A percentile compares a stretch with the other conserved stretches of the same genome.
Evolutionary conservation across 2,113 vertebrate species (phyloP).

Genomic region (Eudyptes chrysolophus): DNA sequence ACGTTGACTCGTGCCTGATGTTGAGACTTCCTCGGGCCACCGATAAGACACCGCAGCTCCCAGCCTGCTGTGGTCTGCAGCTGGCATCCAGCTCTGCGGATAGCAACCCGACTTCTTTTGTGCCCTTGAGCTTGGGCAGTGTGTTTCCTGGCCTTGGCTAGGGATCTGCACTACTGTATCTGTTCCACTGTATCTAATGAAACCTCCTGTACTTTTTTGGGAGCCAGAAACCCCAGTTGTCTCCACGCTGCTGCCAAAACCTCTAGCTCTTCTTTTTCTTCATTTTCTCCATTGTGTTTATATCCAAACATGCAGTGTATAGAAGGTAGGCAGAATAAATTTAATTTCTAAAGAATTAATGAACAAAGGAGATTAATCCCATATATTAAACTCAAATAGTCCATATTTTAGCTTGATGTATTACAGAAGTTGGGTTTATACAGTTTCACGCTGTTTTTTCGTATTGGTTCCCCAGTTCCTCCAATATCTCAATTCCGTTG

Average conservation of each 20-base stretch:
- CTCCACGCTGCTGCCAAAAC: not conserved
- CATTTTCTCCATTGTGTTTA: not conserved
- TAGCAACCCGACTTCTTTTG: not conserved
- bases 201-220: not conserved
- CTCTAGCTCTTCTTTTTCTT: slow-evolving; percentile 12
- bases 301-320: not conserved
- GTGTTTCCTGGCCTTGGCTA: not conserved
- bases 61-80: not conserved
- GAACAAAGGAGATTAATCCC: not conserved
- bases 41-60: rapidly evolving
- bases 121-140: not conserved
- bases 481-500: not conserved
- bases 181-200: not conserved
- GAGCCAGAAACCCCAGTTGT: slow-evolving; percentile 20
- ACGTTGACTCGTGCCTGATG: not conserved
- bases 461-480: not conserved
- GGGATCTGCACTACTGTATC: not conserved
- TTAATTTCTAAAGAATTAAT: not conserved
- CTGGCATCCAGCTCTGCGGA: not conserved
- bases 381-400: not conserved
- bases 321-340: not conserved
- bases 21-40: not conserved
- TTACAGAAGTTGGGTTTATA: not conserved
- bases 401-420: not conserved
- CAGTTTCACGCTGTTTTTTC: not conserved